Evolutionary conservation across 2,888 invertebrate genomes (phyloP).

Genomic region (Nephrotoma flavescens): DNA sequence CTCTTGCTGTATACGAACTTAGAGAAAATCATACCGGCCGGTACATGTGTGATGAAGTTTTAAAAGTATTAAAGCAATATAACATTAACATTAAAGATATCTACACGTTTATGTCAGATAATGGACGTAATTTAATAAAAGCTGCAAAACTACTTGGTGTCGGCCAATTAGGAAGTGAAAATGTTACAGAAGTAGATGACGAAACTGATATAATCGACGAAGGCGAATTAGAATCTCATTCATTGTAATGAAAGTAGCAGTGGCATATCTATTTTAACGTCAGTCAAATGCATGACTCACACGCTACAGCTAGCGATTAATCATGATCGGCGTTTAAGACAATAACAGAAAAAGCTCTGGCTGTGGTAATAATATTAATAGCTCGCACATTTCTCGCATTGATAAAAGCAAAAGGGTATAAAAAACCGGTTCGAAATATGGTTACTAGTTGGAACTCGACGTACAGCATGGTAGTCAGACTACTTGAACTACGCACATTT

Average conservation of each 20-base stretch:
- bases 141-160: too few species aligned
- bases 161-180: too few species aligned
- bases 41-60: neutral
- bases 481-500: too few species aligned
- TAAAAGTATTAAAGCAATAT: too few species aligned
- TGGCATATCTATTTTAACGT: too few species aligned
- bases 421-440: neutral
- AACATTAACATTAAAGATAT: neutral
- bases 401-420: neutral
- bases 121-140: too few species aligned
- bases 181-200: too few species aligned
- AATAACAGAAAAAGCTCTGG: neutral
- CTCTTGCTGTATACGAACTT: too few species aligned
- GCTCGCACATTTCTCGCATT: neutral
- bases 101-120: neutral
- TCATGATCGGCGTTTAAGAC: neutral
- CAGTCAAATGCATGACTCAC: slow-evolving; percentile 2
- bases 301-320: neutral
- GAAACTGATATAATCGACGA: neutral
- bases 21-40: neutral
- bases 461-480: too few species aligned
- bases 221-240: too few species aligned
- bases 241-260: too few species aligned
- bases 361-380: neutral
- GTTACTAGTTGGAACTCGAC: too few species aligned